Evolutionary conservation across 1,140 invertebrate species (phyloP), one percentile per base, ranked within the genome.

Genomic region (Eumeta japonica): DNA sequence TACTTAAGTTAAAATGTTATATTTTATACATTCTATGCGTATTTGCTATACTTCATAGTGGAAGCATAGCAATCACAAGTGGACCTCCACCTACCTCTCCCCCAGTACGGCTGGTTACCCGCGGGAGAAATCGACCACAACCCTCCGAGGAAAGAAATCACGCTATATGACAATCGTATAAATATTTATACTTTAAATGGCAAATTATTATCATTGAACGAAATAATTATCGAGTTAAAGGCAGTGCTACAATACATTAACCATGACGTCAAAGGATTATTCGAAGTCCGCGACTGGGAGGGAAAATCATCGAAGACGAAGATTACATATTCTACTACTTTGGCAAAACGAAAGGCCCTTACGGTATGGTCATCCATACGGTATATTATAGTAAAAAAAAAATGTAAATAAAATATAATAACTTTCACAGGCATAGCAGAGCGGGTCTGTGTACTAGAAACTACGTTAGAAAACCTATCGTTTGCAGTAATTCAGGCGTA

Each of bases 321-420:
- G 38, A 61, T 1, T 52, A 52, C 16, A 48, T 58, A 2, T n/a
- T 55, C 2, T 61, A 50, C 18, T 44, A 55, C 14, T 3, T 52
- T 3, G 58, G 58, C 0, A 3, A 52, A 50, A 56, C 47, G 0
- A 51, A 52, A 43, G 52, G 52, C 0, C 36, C 41, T 7, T 37
- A 48, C 10, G 52, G 52, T 9, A 45, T 53, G 1, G 52, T 50
- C 3, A 55, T 55, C 13, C 11, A n/a, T n/a, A n/a, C n/a, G n/a
- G n/a, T n/a, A n/a, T n/a, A n/a, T n/a, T n/a, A n/a, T 52, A 15
- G 33, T 55, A 0, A 52, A 50, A 11, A 55, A 52, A 14, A 28
- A 46, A 29, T 17, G 36, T 11, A 52, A 50, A 41, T 3, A 32
- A 10, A 50, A 58, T 3, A 50, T 58, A 2, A 46, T 7, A 31